These are phyloP conservation scores for Microcebus lehilahytsara DNA, from an alignment of 2,113 vertebrate genomes.

Conservation along the genomic window DNA sequence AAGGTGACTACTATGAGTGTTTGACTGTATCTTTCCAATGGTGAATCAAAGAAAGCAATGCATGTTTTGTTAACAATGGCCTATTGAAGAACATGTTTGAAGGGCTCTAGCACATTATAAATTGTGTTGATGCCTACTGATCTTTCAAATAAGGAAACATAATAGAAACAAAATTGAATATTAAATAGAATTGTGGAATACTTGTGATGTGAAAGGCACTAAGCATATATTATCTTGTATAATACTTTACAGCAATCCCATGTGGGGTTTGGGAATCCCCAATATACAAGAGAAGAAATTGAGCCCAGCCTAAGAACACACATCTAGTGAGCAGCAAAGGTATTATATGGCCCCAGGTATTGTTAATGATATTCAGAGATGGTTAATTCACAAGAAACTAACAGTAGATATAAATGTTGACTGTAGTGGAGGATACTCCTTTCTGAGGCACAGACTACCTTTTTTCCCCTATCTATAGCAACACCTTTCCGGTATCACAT, in stretches of 20 bases:
- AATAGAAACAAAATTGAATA: conserved; percentile 17
- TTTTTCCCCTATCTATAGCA: neutral
- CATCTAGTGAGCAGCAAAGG: neutral
- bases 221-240: neutral
- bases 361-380: neutral
- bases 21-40: neutral
- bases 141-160: conserved; percentile 25
- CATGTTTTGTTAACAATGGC: neutral
- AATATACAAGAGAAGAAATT: neutral
- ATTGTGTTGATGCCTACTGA: neutral
- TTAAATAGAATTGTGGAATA: conserved; percentile 9
- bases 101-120: neutral
- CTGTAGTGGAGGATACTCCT: neutral
- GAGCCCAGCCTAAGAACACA: neutral
- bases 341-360: neutral
- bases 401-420: neutral
- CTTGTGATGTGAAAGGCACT: neutral
- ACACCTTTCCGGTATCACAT: neutral
- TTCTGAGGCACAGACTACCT: neutral
- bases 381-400: neutral
- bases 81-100: neutral
- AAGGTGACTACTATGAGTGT: neutral
- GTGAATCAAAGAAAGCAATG: neutral
- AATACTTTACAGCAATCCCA: neutral
- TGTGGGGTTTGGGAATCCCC: neutral